Conservation (phyloP, 2,113 vertebrate species). For the Tylochromis polylepis region DNA sequence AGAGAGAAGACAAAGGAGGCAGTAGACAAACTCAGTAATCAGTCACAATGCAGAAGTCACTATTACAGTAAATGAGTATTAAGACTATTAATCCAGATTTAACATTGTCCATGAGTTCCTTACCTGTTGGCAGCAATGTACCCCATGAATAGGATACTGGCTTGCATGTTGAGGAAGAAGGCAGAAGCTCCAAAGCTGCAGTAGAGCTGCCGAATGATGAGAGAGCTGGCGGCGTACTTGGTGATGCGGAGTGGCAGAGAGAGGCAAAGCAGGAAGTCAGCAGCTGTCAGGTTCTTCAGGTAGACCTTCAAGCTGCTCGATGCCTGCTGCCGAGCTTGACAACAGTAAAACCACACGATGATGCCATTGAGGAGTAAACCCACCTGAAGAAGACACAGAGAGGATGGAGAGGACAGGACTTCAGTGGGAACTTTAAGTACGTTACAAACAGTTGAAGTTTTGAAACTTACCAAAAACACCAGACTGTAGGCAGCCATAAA, state of each 20-base stretch:
- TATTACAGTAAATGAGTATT: neutral
- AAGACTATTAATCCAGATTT: too few species aligned
- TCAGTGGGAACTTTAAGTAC: neutral
- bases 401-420: rapidly evolving
- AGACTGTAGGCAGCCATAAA: neutral
- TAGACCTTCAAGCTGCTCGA: neutral
- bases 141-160: neutral
- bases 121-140: neutral
- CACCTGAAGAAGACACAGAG: neutral
- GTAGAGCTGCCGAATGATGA: neutral
- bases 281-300: neutral
- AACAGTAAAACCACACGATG: neutral
- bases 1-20: neutral
- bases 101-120: neutral
- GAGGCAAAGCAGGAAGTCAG: neutral
- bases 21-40: neutral
- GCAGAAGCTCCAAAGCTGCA: neutral
- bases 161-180: neutral
- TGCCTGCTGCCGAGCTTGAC: rapidly evolving
- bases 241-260: neutral
- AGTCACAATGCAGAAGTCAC: neutral
- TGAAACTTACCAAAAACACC: neutral
- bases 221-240: neutral
- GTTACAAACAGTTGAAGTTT: rapidly evolving
- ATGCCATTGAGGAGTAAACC: neutral